Evolutionary conservation across 2,797 vertebrate species (phyloP), one percentile per base, ranked within the genome.

Genomic region (Thaleichthys pacificus): DNA sequence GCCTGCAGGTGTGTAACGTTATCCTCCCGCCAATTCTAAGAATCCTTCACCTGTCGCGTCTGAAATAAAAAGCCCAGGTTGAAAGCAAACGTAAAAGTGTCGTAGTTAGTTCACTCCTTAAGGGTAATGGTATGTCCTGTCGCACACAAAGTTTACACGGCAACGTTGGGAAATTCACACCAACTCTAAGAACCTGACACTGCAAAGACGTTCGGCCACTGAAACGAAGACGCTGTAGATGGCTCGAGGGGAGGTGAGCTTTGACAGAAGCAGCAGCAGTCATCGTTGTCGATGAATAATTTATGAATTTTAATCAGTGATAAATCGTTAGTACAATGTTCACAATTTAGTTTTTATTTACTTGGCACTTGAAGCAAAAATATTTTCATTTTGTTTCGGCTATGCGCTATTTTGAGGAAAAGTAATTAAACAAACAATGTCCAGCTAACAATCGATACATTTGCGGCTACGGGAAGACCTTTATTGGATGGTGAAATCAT

Each of bases 1-100:
- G 47, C 22, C 57, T 61, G 19, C 56, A 61, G 54, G 62, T 70
- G 51, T 35, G 38, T 61, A 72, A 57, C 74, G 51, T 38, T 22
- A 5, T 32, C 51, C 15, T 47, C 21, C 68, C 51, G 22, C 63
- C 63, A 42, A 54, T 30, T 14, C 61, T 63, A 57, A 14, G 64
- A 60, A 61, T 24, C 62, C 21, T 56, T 66, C 74, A 75, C 63
- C 42, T 66, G 73, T 64, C 35, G 24, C 69, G 58, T 56, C 14
- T 47, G 38, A 15, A 14, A 6, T 65, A 12, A 47, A 47, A 7
- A 66, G 47, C 64, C 47, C 12, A 14, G 42, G 42, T 47, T 47
- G 42, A 47, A 47, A 47, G 42, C 64, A 38, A 42, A 66, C 2
- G 42, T 26, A 66, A 5, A 54, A 17, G 14, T 51, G 12, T 49